Evolutionary conservation across 2,113 vertebrate genomes (phyloP).

Genomic region (Hippocampus mohnikei): DNA sequence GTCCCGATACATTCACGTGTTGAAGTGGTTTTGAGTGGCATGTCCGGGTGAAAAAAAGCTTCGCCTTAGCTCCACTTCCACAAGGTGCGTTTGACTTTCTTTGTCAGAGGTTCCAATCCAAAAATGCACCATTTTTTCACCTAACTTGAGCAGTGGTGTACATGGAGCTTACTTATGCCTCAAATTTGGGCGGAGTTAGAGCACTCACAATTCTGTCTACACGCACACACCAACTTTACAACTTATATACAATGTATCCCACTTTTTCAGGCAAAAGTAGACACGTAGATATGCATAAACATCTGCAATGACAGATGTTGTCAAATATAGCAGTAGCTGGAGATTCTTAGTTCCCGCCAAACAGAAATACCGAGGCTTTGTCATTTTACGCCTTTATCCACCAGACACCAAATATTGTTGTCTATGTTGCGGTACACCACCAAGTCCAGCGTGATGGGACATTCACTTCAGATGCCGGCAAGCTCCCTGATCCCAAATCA

Average conservation of each 20-base stretch:
- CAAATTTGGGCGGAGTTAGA: not conserved
- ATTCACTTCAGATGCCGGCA: constrained; percentile 45
- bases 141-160: too few species aligned
- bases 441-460: constrained; percentile 7
- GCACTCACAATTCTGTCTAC: too few species aligned
- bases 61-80: not conserved
- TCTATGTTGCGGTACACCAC: constrained; percentile 7
- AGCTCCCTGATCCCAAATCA: constrained; percentile 52
- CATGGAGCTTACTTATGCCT: not conserved
- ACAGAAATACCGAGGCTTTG: not conserved
- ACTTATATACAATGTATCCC: too few species aligned
- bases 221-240: too few species aligned
- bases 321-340: not conserved
- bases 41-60: too few species aligned
- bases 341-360: not conserved
- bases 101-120: not conserved
- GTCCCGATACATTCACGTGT: too few species aligned
- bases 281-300: not conserved
- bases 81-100: not conserved
- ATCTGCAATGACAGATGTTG: not conserved
- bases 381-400: not conserved
- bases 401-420: constrained; percentile 5
- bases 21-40: too few species aligned
- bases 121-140: not conserved
- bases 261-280: not conserved